Evolutionary conservation across 2,888 invertebrate species (phyloP).

Genomic region (Bembecia ichneumoniformis): DNA sequence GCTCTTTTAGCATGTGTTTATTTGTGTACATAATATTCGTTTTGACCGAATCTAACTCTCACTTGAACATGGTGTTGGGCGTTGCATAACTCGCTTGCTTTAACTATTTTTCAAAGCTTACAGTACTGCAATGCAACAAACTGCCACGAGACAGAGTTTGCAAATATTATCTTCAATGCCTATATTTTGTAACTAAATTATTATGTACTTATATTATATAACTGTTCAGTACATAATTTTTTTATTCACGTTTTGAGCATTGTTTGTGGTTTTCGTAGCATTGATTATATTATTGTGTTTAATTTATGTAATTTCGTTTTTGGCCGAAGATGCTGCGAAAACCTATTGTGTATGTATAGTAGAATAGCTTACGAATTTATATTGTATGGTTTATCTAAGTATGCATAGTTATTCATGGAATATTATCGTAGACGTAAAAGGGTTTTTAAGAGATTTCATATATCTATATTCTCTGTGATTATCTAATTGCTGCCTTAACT

Average conservation of each 20-base stretch:
- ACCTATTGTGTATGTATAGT: not conserved
- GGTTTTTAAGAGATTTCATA: no score
- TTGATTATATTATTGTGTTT: no score
- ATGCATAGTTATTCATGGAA: no score
- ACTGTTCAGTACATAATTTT: slow-evolving; percentile 5
- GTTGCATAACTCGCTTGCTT: slow-evolving; percentile 27
- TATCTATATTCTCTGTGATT: no score
- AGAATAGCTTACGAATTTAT: no score
- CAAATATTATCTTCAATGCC: slow-evolving; percentile 42
- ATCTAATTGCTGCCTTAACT: no score
- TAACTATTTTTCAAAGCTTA: slow-evolving; percentile 37
- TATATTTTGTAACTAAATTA: slow-evolving; percentile 28
- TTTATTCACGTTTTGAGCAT: slow-evolving; percentile 7
- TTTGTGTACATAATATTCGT: slow-evolving; percentile 49
- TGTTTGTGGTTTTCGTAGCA: slow-evolving; percentile 3
- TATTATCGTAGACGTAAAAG: no score
- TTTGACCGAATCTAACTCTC: slow-evolving; percentile 33
- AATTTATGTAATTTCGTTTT: no score
- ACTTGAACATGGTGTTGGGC: slow-evolving; percentile 46
- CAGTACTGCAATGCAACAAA: slow-evolving; percentile 49
- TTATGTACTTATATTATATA: slow-evolving; percentile 13
- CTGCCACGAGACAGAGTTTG: slow-evolving; percentile 70
- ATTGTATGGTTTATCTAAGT: no score
- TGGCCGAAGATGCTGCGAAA: not conserved
- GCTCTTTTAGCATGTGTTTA: slow-evolving; percentile 34